Conservation (phyloP, 92 coral and sea anemone genomes). For the Porites evermanni region DNA sequence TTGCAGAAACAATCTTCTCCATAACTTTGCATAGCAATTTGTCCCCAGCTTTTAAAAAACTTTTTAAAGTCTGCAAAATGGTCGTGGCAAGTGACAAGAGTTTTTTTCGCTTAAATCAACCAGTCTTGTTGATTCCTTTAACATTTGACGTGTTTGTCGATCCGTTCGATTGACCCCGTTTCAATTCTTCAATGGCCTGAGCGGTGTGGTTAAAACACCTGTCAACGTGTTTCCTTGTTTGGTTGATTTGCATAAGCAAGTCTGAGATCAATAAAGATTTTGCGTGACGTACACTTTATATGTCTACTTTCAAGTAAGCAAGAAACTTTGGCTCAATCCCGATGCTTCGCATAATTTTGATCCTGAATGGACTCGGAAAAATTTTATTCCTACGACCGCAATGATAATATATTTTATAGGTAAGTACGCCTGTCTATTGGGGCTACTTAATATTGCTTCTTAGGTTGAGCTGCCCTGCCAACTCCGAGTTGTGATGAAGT, state of each 20-base stretch:
- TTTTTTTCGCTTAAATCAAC: neutral
- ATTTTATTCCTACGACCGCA: slow-evolving; percentile 5
- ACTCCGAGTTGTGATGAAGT: too few relatives aligned
- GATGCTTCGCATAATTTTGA: neutral
- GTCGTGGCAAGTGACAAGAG: neutral
- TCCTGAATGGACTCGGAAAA: slow-evolving; percentile 18
- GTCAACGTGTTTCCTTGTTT: neutral
- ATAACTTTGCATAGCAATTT: slow-evolving; percentile 14
- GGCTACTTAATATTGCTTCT: too few relatives aligned
- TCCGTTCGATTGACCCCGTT: slow-evolving; percentile 15
- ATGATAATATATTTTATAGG: slow-evolving; percentile 36
- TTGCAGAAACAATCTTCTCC: neutral
- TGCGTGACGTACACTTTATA: slow-evolving; percentile 27
- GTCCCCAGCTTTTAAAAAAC: neutral
- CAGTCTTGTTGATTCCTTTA: slow-evolving; percentile 13
- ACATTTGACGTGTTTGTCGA: slow-evolving; percentile 11
- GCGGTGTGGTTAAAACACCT: slow-evolving; percentile 28
- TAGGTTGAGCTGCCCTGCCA: too few relatives aligned
- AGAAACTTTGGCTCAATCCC: slow-evolving; percentile 5
- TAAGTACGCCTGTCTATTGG: neutral
- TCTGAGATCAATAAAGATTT: neutral
- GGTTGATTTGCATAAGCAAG: slow-evolving; percentile 37
- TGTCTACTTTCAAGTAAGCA: neutral
- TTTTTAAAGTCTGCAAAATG: neutral
- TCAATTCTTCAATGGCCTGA: slow-evolving; percentile 15